These are phyloP conservation scores for Phortica okadai DNA, from an alignment of 2,888 invertebrate genomes.

Conservation along the genomic window DNA sequence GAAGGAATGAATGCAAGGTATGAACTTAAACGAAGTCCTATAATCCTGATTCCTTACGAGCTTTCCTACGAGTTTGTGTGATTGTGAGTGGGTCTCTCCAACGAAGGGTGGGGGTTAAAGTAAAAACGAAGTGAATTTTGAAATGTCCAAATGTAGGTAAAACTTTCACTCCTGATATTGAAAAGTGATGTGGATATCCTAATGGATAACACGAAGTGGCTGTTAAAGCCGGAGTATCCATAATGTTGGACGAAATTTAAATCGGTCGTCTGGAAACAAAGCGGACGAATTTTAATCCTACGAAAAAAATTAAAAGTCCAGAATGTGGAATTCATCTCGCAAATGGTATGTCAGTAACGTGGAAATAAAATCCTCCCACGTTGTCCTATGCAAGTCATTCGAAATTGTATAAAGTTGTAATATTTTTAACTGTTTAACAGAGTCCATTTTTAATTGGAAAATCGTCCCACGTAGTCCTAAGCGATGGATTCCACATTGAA, in stretches of 20 bases:
- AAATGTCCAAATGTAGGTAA: not conserved
- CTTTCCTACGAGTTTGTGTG: not conserved
- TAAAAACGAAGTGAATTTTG: slow-evolving; percentile 17
- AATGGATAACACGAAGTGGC: not conserved
- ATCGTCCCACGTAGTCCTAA: slow-evolving; percentile 28
- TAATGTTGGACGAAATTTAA: not conserved
- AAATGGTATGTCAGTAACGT: not conserved
- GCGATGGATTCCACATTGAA: not conserved
- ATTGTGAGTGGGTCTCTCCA: slow-evolving; percentile 18
- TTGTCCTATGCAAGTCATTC: slow-evolving; percentile 11
- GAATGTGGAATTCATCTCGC: not conserved
- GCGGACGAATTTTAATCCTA: too few relatives aligned
- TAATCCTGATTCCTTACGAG: slow-evolving; percentile 10
- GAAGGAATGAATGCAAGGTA: slow-evolving; percentile 4
- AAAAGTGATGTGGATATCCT: slow-evolving; percentile 2
- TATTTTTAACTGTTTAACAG: not conserved
- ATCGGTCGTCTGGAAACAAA: not conserved
- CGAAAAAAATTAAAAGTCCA: too few relatives aligned
- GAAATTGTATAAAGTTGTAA: not conserved
- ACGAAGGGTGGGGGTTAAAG: not conserved
- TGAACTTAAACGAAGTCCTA: not conserved
- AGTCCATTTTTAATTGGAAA: not conserved
- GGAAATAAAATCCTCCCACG: slow-evolving; percentile 21
- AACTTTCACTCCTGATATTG: not conserved
- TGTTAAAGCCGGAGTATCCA: not conserved